Evolutionary conservation across 2,113 vertebrate species (phyloP).

Genomic region (Rhea pennata): DNA sequence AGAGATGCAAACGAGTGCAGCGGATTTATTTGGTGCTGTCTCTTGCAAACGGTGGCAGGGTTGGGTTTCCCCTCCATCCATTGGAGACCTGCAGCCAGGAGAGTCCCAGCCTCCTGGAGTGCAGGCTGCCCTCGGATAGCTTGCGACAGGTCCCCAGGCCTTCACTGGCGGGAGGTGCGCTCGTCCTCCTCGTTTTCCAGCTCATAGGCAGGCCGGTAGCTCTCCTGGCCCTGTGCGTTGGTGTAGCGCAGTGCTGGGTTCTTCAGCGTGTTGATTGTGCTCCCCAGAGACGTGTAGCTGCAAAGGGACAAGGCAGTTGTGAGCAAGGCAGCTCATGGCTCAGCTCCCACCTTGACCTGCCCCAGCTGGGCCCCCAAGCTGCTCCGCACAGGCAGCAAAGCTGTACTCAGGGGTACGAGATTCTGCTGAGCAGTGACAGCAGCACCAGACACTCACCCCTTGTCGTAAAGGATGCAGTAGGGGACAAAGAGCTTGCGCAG

Average conservation of each 20-base stretch:
- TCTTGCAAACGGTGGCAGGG: background rate
- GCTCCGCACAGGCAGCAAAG: background rate
- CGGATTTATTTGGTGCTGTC: background rate
- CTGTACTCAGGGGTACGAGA: background rate
- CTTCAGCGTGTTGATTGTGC: constrained; percentile 86
- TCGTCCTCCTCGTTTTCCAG: constrained; percentile 92
- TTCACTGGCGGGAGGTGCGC: constrained; percentile 86
- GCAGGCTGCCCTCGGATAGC: background rate
- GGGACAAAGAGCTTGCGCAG: constrained; percentile 89
- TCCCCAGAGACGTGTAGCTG: constrained; percentile 96
- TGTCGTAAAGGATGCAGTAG: constrained; percentile 96
- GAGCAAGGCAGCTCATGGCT: too few relatives aligned
- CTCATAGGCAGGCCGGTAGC: constrained; percentile 86
- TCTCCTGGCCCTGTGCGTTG: constrained; percentile 75
- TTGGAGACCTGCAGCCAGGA: background rate
- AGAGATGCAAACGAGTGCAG: background rate
- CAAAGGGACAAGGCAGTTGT: background rate
- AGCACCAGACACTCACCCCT: constrained; percentile 81
- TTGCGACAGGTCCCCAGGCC: rapidly evolving
- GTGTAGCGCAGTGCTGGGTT: constrained; percentile 83
- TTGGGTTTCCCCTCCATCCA: background rate
- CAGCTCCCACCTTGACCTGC: background rate
- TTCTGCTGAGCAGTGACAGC: rapidly evolving
- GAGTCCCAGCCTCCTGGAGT: background rate
- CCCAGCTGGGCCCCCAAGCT: background rate